phyloP scores from a whole-genome alignment of 2,113 vertebrate species.

The Calyptomena viridis region DNA sequence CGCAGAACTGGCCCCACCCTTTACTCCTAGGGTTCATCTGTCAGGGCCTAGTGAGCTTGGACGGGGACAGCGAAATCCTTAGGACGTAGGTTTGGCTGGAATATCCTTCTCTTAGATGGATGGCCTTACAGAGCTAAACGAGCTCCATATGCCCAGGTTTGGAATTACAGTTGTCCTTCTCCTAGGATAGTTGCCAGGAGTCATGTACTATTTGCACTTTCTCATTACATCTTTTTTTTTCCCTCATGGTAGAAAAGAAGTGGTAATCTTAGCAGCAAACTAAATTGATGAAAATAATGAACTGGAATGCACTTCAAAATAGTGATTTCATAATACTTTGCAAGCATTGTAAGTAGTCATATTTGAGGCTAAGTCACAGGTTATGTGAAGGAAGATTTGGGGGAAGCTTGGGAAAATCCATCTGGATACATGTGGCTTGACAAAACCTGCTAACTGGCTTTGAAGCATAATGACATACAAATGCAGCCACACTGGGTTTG shows the following conservation, averaged over 20 bases:
- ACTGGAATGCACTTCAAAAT: background rate
- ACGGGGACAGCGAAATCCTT: no score
- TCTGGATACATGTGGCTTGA: background rate
- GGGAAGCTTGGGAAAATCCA: background rate
- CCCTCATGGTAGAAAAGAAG: background rate
- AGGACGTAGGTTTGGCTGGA: no score
- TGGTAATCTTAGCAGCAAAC: background rate
- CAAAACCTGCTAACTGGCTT: background rate
- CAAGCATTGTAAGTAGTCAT: background rate
- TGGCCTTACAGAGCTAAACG: no score
- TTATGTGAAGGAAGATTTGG: background rate
- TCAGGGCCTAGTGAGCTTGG: no score
- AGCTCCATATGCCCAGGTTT: no score
- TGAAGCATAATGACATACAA: rapidly evolving
- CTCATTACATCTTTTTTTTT: background rate
- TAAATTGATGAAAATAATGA: background rate
- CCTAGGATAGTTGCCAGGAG: no score
- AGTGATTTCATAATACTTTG: background rate
- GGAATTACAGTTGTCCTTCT: no score
- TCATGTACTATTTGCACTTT: background rate
- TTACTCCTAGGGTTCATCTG: no score
- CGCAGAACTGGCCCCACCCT: no score
- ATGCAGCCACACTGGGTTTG: background rate
- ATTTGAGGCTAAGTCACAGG: background rate
- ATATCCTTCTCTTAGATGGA: no score